Evolutionary conservation across 2,113 vertebrate genomes (phyloP), one percentile per base, ranked within the genome.

Genomic region (Pseudopipra pipra): DNA sequence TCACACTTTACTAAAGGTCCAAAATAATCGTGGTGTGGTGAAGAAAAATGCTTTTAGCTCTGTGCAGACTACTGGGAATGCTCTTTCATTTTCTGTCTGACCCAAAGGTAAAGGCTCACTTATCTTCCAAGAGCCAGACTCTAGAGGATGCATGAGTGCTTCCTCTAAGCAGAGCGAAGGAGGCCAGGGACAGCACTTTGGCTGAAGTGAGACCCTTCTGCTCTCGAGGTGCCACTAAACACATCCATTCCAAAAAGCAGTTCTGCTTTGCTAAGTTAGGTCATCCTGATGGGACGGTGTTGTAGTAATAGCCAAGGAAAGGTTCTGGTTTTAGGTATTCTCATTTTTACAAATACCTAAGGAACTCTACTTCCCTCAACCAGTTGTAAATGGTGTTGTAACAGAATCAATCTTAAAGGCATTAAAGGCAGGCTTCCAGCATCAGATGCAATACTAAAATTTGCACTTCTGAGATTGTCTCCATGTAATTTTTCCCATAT

Each of bases 401-500:
- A 56, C 28, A 77, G 46, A 84, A 47, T 55, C 75, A 47, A 18
- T 12, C 67, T 62, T 20, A 7, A 1, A 86, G 33, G 37, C 92
- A 51, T 31, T 83, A 55, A 35, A 73, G 49, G 73, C 19, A 46
- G 59, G 43, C 51, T 84, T 90, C 65, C 83, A 78, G 33, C 35
- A 24, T 77, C 20, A 93, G 55, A 71, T 55, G 12, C 86, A 21
- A 43, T 16, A 66, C 73, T 55, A 16, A 66, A 83, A 88, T 85
- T 84, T 92, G 33, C 84, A 81, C 59, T 95, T 89, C 30, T 70
- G 76, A 80, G 85, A 88, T 83, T 71, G 62, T 62, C 51, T 85
- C 59, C 33, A 6, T 16, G 43, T 90, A 81, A 97, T 95, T 88
- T 71, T 77, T 90, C 89, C 93, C 95, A 59, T 27, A 67, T 43